Evolutionary conservation across 2,113 vertebrate species (phyloP), one percentile per base, ranked within the genome.

Genomic region (Aldabrachelys gigantea): DNA sequence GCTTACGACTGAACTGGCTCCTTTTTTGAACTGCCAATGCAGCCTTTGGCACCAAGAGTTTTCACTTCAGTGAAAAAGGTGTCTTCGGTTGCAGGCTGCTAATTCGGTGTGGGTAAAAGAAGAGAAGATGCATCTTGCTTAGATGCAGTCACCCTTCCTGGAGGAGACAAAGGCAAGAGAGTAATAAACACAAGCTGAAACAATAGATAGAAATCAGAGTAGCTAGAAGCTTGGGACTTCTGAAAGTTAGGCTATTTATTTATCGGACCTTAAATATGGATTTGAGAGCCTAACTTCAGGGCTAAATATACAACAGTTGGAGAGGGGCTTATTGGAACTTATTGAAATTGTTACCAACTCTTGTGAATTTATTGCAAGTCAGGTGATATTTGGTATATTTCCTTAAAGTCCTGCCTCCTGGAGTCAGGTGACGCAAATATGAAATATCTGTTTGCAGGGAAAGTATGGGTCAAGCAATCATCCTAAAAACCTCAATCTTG

Each of bases 401-500:
- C n/a, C n/a, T 72, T 72, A 38, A 38, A 22, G 35, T 19, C 19
- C 8, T 5, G 17, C n/a, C 41, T 76, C 24, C 41, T 29, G 8
- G 84, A 78, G 87, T 88, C 5, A 92, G 0, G 0, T 87, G n/a
- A n/a, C 69, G 62, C 49, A 89, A 57, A 91, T 95, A 78, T 81
- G 86, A 86, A 95, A 95, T 89, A 92, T 80, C 88, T 8, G 82
- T 91, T 95, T 91, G 1, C 88, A 96, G 88, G 12, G 78, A 88
- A 90, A 90, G 89, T 41, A 19, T 85, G 44, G 76, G 13, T 85
- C 49, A 62, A 78, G 59, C 78, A 78, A 75, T 95, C 94, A 94
- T 96, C 95, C 59, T 88, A 76, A 79, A 96, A 84, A 41, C 88
- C 81, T 84, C 92, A 87, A 88, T 91, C 54, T 47, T 90, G 87